These are phyloP conservation scores for Neolamprologus toae DNA, from an alignment of 2,113 vertebrate genomes.

Conservation along the genomic window DNA sequence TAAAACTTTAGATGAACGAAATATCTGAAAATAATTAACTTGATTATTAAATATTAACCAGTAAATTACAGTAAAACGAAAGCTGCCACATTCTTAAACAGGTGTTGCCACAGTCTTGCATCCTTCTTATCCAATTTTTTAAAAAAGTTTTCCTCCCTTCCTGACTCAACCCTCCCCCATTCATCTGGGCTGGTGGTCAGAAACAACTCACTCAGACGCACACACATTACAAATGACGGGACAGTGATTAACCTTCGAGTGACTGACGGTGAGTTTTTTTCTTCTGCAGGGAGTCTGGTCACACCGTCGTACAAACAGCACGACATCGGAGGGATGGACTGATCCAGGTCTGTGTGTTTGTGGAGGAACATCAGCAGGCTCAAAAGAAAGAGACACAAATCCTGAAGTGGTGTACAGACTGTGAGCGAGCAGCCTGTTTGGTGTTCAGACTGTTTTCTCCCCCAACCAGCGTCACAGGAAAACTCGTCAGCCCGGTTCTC, in stretches of 20 bases:
- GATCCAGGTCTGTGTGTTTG: background rate
- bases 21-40: background rate
- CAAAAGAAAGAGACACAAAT: background rate
- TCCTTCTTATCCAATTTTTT: background rate
- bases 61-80: background rate
- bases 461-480: background rate
- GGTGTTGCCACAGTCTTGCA: background rate
- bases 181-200: background rate
- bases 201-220: background rate
- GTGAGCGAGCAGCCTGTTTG: background rate
- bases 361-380: background rate
- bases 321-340: constrained; percentile 72
- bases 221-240: background rate
- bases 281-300: constrained; percentile 57
- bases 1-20: background rate
- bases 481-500: background rate
- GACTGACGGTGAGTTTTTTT: background rate
- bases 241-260: background rate
- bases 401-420: constrained; percentile 5
- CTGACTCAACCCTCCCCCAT: background rate
- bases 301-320: constrained; percentile 71
- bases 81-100: no score
- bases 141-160: rapidly evolving
- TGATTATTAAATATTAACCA: background rate
- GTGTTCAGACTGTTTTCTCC: background rate